A percentile compares a stretch with the other conserved stretches of the same genome.
phyloP scores from a whole-genome alignment of 2,797 vertebrate species.

The Carcharodon carcharias region DNA sequence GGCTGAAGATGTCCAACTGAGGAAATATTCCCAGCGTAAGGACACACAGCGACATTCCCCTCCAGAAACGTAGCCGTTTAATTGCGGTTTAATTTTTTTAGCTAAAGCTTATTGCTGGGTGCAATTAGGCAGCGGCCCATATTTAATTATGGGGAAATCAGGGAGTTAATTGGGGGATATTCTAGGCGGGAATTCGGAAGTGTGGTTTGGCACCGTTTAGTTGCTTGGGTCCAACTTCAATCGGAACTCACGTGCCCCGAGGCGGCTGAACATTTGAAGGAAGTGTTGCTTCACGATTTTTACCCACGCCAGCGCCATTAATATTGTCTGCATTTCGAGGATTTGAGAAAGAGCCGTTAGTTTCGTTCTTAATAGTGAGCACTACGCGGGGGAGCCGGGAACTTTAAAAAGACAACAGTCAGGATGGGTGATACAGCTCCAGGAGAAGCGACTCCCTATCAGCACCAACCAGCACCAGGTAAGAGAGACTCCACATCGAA shows the following conservation, averaged over 20 bases:
- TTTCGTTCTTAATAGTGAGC: not conserved
- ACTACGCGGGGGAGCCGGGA: not conserved
- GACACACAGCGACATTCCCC: not conserved
- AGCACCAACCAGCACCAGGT: not conserved
- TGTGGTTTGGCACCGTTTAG: not conserved
- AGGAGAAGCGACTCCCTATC: not conserved
- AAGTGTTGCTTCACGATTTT: not conserved
- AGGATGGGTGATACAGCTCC: not conserved
- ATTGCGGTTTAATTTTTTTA: not conserved
- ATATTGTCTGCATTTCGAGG: not conserved
- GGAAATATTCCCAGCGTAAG: not conserved
- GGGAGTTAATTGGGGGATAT: not conserved
- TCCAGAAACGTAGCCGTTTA: not conserved
- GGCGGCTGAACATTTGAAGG: not conserved
- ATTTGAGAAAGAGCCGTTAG: not conserved
- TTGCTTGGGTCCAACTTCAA: not conserved
- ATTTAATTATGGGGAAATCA: not conserved
- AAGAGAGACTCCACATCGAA: not conserved
- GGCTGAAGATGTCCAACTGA: not conserved
- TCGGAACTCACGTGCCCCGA: not conserved
- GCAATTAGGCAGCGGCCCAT: not conserved
- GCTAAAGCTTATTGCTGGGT: not conserved
- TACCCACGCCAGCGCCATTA: not conserved
- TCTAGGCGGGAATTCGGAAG: not conserved
- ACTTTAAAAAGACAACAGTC: slow-evolving; percentile 30